These are phyloP conservation scores for Sebastes hubbsi DNA, from an alignment of 2,797 vertebrate species.

Conservation along the genomic window DNA sequence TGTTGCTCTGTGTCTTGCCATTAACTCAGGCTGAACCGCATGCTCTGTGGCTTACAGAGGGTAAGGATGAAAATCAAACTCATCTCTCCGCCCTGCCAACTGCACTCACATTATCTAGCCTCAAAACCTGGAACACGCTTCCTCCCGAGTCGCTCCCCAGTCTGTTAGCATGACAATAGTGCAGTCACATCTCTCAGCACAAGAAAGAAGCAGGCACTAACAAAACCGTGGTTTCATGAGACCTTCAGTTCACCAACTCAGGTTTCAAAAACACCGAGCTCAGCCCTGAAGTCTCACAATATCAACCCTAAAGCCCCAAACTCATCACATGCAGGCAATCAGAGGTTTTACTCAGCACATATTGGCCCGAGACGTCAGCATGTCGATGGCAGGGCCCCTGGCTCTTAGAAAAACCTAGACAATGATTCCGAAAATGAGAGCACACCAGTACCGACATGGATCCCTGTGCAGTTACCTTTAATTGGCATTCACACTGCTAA, in stretches of 20 bases:
- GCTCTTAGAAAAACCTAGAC: constrained; percentile 43
- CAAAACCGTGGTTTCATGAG: constrained; percentile 55
- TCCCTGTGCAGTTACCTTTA: constrained; percentile 21
- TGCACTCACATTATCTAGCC: constrained; percentile 39
- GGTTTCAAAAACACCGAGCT: constrained; percentile 54
- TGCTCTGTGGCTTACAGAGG: constrained; percentile 34
- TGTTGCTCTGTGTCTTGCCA: constrained; percentile 49
- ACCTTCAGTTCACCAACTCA: constrained; percentile 59
- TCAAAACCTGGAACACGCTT: constrained; percentile 48
- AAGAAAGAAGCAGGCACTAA: constrained; percentile 48
- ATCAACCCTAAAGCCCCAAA: constrained; percentile 63
- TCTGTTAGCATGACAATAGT: constrained; percentile 59
- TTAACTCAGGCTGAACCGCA: constrained; percentile 42
- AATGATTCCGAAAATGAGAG: constrained; percentile 42
- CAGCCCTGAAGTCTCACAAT: constrained; percentile 44
- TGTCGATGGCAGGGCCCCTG: constrained; percentile 13
- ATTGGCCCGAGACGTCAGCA: constrained; percentile 45
- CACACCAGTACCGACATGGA: constrained; percentile 8
- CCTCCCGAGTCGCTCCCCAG: constrained; percentile 19
- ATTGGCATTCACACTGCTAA: constrained; percentile 36
- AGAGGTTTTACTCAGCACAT: constrained; percentile 37
- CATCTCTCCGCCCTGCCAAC: constrained; percentile 51
- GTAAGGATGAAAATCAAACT: constrained; percentile 52
- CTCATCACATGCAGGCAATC: constrained; percentile 54
- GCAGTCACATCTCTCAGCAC: constrained; percentile 45